Evolutionary conservation across 2,888 invertebrate species (phyloP).

Genomic region (Pristionchus japonicus): DNA sequence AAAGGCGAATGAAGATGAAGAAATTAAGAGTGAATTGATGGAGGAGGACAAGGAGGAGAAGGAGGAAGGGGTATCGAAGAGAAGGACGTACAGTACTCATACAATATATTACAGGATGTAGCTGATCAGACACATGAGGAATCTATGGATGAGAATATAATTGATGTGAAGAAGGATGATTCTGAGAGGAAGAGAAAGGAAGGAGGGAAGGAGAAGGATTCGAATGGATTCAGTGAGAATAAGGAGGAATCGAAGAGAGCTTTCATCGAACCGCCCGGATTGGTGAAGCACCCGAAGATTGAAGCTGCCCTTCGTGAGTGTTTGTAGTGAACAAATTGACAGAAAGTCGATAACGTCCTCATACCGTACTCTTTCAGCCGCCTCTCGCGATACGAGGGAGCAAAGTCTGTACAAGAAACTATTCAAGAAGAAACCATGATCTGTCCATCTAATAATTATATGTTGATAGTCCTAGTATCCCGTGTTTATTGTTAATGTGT

Average conservation of each 20-base stretch:
- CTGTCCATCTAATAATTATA: not conserved
- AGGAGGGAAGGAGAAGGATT: not conserved
- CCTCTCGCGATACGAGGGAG: not conserved
- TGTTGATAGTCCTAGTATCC: not conserved
- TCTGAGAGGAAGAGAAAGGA: not conserved
- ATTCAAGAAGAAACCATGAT: constrained; percentile 14
- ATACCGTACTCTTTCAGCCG: not conserved
- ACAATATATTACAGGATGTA: not conserved
- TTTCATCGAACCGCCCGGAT: not conserved
- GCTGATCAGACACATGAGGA: not conserved
- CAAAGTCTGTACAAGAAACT: not conserved
- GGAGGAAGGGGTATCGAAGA: not conserved
- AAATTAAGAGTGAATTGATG: not conserved
- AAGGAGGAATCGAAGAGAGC: not conserved
- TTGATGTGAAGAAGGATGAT: not conserved
- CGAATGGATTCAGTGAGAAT: not conserved
- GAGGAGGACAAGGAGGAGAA: not conserved
- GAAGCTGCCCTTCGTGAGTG: not conserved
- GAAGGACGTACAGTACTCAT: not conserved
- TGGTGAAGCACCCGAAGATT: not conserved
- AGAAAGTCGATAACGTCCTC: no score
- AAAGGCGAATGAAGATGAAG: not conserved
- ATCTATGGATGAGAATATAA: not conserved
- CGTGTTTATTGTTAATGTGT: not conserved
- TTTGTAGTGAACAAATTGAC: no score